A percentile compares a stretch with the other conserved stretches of the same genome.
Evolutionary conservation across 2,797 vertebrate species (phyloP).

Genomic region (Pangasius macronema): DNA sequence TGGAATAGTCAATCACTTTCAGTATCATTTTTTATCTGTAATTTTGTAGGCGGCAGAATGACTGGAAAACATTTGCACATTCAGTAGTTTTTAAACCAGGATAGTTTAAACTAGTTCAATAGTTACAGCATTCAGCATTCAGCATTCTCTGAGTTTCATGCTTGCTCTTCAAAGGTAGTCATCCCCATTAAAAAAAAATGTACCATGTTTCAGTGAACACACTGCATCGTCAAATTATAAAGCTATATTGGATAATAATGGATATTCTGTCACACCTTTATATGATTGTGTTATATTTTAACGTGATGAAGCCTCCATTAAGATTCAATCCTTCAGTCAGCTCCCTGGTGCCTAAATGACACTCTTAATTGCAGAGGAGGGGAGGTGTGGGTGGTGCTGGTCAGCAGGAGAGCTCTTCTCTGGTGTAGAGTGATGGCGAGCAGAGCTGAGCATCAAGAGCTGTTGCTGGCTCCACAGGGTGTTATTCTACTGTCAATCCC

Average conservation of each 20-base stretch:
- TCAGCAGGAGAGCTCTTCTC: slow-evolving; percentile 41
- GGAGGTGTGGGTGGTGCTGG: slow-evolving; percentile 44
- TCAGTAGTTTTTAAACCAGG: not conserved
- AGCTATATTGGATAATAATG: no score
- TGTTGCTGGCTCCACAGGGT: slow-evolving; percentile 6
- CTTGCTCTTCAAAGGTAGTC: not conserved
- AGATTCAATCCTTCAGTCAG: slow-evolving; percentile 12
- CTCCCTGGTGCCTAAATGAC: not conserved
- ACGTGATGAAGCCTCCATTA: not conserved
- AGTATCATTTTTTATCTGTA: not conserved
- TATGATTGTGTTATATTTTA: not conserved
- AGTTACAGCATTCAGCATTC: not conserved
- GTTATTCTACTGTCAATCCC: slow-evolving; percentile 57
- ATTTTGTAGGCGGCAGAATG: not conserved
- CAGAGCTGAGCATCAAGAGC: slow-evolving; percentile 59
- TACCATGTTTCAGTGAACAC: not conserved
- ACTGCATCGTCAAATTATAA: not conserved
- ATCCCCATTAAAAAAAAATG: no score
- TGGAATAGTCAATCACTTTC: not conserved
- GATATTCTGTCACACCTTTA: not conserved
- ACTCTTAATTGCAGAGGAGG: slow-evolving; percentile 27
- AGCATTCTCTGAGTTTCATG: not conserved
- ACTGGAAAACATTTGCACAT: not conserved
- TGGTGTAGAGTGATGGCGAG: slow-evolving; percentile 74
- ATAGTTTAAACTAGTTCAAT: not conserved